Base-by-base conservation (phyloP, 35 echinoderm and acorn worm genomes). In the Diadema setosum region DNA sequence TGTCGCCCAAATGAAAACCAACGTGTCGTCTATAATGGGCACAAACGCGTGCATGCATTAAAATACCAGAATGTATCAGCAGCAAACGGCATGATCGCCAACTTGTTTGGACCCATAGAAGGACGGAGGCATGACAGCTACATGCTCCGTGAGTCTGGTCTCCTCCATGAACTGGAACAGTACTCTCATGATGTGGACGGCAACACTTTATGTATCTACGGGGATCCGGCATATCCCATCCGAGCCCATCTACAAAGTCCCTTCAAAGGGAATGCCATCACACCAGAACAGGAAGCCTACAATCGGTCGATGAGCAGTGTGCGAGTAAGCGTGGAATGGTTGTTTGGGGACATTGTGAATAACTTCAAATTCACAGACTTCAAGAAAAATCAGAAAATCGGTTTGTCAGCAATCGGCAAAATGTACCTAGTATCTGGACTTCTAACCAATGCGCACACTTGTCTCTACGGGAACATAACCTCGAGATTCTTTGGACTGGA, bases 391-490 rank as follows among this genome's bases (percentile, higher is more conserved):
- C 93, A 94, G 61, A 84, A 85, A 85, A 74, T 94, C 4, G 45
- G 76, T 30, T 73, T 94, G 17, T 86, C 85, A 23, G 87, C 87
- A 46, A 81, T 86, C 60, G 87, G 82, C 1, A 86, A 90, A 12
- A 90, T 86, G 64, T 91, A 91, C 26, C 30, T 74, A 5, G 89
- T 94, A n/a, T 89, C 40, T 31, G 92, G 80, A 58, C 37, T 89
- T 40, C 36, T 94, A 2, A 94, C 92, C 24, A 89, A 94, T 94
- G 86, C 92, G 29, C 92, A 89, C 41, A 84, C 86, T 14, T 94
- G 92, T 81, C 24, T 89, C 5, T 89, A 94, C 23, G 39, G 59
- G 2, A 89, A 94, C 27, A 58, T 24, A 39, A 94, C 92, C 6
- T 89, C 86, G 6, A 1, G 34, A 1, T 75, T 45, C 36, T 94